Evolutionary conservation across 1,140 invertebrate species (phyloP).

Genomic region (Drosophila truncata): DNA sequence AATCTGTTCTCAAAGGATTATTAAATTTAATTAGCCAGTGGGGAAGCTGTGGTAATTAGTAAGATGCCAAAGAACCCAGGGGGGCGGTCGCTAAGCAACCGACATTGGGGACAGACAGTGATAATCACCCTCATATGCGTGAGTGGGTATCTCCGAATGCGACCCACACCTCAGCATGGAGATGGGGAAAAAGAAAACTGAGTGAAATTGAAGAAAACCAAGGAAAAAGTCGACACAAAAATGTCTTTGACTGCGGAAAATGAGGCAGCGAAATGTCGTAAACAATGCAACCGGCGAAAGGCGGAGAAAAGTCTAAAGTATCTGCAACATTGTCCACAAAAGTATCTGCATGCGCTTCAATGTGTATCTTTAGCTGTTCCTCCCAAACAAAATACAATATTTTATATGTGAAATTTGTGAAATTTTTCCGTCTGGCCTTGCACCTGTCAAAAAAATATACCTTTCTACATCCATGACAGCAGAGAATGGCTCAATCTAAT

Average conservation of each 20-base stretch:
- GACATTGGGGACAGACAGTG: slow-evolving; percentile 13
- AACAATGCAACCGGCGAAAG: slow-evolving; percentile 78
- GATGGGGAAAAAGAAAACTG: slow-evolving; percentile 61
- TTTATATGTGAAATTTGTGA: background rate
- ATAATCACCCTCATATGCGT: slow-evolving; percentile 51
- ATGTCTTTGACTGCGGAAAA: slow-evolving; percentile 80
- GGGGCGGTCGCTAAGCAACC: background rate
- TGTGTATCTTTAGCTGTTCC: slow-evolving; percentile 1
- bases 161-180: slow-evolving; percentile 53
- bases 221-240: slow-evolving; percentile 75
- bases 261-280: slow-evolving; percentile 77
- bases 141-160: slow-evolving; percentile 46
- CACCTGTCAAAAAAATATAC: slow-evolving; percentile 50
- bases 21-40: background rate
- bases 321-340: slow-evolving; percentile 37
- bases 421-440: slow-evolving; percentile 37
- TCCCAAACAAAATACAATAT: background rate
- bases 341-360: slow-evolving; percentile 14
- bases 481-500: slow-evolving; percentile 9
- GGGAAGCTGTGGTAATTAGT: too few species aligned
- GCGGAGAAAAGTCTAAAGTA: slow-evolving; percentile 65
- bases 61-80: background rate
- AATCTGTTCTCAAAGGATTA: background rate
- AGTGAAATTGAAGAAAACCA: slow-evolving; percentile 77
- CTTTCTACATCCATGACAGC: slow-evolving; percentile 26